A percentile compares a stretch with the other conserved stretches of the same genome.
Conservation (phyloP, 2,113 vertebrate species). For the Trematomus loennbergii region DNA sequence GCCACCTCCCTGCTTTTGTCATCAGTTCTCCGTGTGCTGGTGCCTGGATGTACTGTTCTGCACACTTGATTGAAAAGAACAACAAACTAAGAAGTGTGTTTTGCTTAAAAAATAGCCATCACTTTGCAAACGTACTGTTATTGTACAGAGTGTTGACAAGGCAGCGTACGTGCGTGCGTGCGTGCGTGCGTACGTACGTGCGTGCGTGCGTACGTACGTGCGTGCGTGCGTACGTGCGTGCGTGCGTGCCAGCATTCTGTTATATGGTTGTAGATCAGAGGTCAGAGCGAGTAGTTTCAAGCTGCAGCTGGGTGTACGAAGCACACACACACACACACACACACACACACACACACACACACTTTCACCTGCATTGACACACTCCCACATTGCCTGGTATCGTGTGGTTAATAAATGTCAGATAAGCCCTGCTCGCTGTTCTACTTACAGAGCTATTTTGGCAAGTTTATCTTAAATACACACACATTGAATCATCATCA, state of each 20-base stretch:
- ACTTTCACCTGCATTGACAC: not conserved
- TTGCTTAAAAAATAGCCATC: too few species aligned
- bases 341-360: not conserved
- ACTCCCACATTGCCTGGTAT: slow-evolving; percentile 2
- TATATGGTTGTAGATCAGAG: slow-evolving; percentile 43
- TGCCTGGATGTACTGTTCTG: slow-evolving; percentile 40
- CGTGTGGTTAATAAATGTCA: slow-evolving; percentile 72
- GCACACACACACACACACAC: not conserved
- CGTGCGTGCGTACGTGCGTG: too few species aligned
- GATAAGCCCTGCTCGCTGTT: slow-evolving; percentile 32
- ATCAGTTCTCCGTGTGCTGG: slow-evolving; percentile 45
- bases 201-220: too few species aligned
- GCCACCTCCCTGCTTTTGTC: slow-evolving; percentile 64
- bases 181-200: too few species aligned
- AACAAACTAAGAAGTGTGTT: not conserved
- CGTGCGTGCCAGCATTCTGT: too few species aligned
- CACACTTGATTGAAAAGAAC: slow-evolving; percentile 4
- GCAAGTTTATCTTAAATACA: slow-evolving; percentile 63
- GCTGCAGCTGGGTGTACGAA: slow-evolving; percentile 52
- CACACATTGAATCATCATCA: slow-evolving; percentile 37
- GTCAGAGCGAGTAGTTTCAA: slow-evolving; percentile 55
- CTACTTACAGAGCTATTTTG: slow-evolving; percentile 42
- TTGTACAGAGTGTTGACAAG: too few species aligned
- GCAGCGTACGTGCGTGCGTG: too few species aligned
- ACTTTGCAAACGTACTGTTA: too few species aligned